A percentile compares a stretch with the other conserved stretches of the same genome.
Evolutionary conservation across 2,888 invertebrate genomes (phyloP).

Genomic region (Cephus spinipes): DNA sequence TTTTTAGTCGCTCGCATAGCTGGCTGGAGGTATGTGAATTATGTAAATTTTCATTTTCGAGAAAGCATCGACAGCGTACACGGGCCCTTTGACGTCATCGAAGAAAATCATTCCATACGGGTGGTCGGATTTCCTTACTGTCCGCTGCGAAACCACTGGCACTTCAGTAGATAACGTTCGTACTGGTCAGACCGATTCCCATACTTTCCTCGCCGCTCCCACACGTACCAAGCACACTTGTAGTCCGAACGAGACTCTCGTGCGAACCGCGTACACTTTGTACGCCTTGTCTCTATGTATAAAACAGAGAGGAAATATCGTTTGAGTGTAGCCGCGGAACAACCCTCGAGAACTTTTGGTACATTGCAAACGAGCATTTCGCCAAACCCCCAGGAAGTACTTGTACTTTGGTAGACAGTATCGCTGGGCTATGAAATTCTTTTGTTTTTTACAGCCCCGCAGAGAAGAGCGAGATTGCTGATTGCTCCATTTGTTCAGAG

Average conservation of each 20-base stretch:
- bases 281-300: background rate
- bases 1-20: background rate
- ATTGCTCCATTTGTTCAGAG: constrained; percentile 44
- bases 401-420: background rate
- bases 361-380: background rate
- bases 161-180: constrained; percentile 52
- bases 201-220: background rate
- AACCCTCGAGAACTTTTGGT: background rate
- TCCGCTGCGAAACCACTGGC: constrained; percentile 20
- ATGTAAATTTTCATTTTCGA: background rate
- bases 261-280: background rate
- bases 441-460: constrained; percentile 44
- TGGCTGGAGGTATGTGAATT: background rate
- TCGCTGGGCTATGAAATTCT: constrained; percentile 12
- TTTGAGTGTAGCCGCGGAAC: background rate
- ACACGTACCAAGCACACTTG: background rate
- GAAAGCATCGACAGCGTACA: background rate
- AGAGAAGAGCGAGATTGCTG: constrained; percentile 28
- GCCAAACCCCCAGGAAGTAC: background rate
- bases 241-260: background rate
- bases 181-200: constrained; percentile 47
- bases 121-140: background rate
- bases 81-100: background rate
- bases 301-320: background rate
- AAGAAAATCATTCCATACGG: background rate